Conservation (phyloP, 2,797 vertebrate species). For the Perodicticus potto region DNA sequence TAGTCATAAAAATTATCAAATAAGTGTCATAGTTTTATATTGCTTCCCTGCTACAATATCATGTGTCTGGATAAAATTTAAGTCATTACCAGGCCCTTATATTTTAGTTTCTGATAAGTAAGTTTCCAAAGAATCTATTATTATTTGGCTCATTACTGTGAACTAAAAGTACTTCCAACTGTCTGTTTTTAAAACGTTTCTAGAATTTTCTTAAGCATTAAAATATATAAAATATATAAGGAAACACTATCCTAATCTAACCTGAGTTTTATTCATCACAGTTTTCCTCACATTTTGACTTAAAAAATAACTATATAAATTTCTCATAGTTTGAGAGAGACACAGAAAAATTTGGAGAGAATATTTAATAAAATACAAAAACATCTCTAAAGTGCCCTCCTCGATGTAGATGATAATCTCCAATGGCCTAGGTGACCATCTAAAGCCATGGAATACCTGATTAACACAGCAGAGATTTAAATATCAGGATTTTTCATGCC, state of each 20-base stretch:
- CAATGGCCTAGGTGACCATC: not conserved
- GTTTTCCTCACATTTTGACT: slow-evolving; percentile 14
- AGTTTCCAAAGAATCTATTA: not conserved
- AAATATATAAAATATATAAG: not conserved
- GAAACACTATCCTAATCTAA: not conserved
- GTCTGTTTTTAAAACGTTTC: slow-evolving; percentile 8
- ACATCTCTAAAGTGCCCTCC: not conserved
- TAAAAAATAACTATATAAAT: slow-evolving; percentile 27
- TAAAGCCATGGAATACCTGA: not conserved
- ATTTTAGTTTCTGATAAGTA: slow-evolving; percentile 25
- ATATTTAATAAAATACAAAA: not conserved
- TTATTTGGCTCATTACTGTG: not conserved
- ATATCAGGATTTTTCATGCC: not conserved
- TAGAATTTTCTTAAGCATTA: not conserved
- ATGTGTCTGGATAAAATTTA: not conserved
- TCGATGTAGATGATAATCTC: not conserved
- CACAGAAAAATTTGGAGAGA: slow-evolving; percentile 17
- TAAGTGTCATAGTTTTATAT: not conserved
- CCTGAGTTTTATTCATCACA: not conserved
- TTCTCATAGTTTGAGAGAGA: not conserved
- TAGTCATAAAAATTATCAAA: not conserved
- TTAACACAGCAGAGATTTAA: not conserved
- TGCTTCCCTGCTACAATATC: not conserved
- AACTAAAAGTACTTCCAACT: not conserved
- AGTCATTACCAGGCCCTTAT: not conserved